Evolutionary conservation across 2,888 invertebrate species (phyloP).

Genomic region (Heliconius erato): DNA sequence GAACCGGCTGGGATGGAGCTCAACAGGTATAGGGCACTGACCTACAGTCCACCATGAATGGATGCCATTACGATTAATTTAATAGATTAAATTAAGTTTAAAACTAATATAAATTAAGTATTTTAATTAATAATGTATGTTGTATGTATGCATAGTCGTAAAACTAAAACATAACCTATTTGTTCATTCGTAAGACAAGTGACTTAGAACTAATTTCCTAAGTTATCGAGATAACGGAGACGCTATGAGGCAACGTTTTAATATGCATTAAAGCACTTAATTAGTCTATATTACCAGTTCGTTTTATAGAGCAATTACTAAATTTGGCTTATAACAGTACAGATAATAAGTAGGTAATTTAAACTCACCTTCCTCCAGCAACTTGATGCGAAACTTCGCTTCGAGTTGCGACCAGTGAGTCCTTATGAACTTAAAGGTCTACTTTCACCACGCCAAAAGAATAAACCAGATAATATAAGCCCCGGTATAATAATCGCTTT

Average conservation of each 20-base stretch:
- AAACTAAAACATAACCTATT: conserved; percentile 12
- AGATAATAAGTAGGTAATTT: conserved; percentile 72
- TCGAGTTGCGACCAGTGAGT: conserved; percentile 78
- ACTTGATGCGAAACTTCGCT: conserved; percentile 79
- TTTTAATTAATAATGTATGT: conserved; percentile 31
- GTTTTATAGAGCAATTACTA: conserved; percentile 12
- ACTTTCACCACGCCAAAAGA: conserved; percentile 83
- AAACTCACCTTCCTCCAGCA: conserved; percentile 78
- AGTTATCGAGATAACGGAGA: conserved; percentile 2
- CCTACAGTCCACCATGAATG: conserved; percentile 80
- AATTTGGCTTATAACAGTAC: conserved; percentile 64
- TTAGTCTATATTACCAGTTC: conserved; percentile 11
- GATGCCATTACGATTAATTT: conserved; percentile 63
- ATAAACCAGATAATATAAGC: conserved; percentile 80
- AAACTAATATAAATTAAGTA: neutral
- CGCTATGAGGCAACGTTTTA: conserved; percentile 12
- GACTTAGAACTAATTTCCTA: neutral
- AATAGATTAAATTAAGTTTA: conserved; percentile 5
- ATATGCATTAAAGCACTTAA: conserved; percentile 11
- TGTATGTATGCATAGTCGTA: neutral
- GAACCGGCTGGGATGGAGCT: conserved; percentile 78
- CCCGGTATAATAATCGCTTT: conserved; percentile 68
- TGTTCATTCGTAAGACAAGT: conserved; percentile 3
- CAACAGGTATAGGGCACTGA: conserved; percentile 84
- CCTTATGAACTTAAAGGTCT: conserved; percentile 85